phyloP scores from a whole-genome alignment of 37 sponge, comb jelly and placozoan species.

The Aphrocallistes beatrix region DNA sequence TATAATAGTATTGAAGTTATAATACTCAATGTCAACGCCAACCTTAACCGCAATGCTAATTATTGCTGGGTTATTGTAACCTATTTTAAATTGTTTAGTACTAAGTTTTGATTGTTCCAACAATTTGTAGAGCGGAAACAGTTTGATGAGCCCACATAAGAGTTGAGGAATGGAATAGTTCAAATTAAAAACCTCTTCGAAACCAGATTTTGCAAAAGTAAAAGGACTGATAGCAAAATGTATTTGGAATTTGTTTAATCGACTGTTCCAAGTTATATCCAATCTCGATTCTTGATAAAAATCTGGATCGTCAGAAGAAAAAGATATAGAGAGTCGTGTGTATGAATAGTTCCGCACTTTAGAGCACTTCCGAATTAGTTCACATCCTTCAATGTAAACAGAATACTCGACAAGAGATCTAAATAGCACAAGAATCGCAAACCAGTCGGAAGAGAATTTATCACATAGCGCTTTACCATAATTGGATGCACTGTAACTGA shows the following conservation, averaged over 20 bases:
- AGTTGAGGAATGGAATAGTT: constrained; percentile 16
- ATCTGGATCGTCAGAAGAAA: neutral
- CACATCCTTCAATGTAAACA: neutral
- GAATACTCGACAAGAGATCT: neutral
- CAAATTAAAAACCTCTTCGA: neutral
- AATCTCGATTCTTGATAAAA: neutral
- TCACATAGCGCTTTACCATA: neutral
- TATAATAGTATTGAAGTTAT: neutral
- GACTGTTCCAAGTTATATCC: neutral
- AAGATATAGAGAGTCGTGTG: neutral
- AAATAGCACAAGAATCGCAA: neutral
- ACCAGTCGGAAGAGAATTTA: neutral
- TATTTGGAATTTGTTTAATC: neutral
- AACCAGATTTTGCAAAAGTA: neutral
- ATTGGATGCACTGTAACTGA: neutral
- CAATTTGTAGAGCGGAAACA: neutral
- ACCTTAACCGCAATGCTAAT: neutral
- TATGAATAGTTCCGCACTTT: neutral
- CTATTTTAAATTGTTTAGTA: neutral
- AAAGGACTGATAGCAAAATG: neutral
- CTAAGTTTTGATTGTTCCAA: neutral
- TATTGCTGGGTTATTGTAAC: neutral
- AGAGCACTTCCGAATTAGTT: neutral
- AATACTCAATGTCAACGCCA: neutral
- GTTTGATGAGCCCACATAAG: neutral